A percentile compares a stretch with the other conserved stretches of the same genome.
phyloP scores from a whole-genome alignment of 2,113 vertebrate genomes.

The Heterochromis multidens region DNA sequence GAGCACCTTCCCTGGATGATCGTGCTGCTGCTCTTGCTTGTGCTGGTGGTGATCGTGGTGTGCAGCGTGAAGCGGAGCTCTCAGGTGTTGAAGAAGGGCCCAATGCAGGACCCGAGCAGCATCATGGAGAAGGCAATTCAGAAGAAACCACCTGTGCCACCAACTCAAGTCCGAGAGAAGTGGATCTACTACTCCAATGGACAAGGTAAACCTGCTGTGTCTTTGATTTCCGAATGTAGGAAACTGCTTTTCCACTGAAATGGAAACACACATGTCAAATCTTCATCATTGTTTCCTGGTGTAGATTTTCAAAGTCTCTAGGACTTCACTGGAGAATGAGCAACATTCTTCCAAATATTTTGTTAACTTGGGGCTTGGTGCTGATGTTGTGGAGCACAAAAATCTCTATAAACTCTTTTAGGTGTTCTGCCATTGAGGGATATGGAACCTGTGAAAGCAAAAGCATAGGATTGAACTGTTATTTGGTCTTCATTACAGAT shows the following conservation, averaged over 20 bases:
- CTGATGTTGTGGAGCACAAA: not conserved
- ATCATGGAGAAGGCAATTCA: slow-evolving; percentile 92
- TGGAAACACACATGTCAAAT: not conserved
- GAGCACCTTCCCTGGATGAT: slow-evolving; percentile 99
- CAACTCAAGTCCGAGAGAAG: slow-evolving; percentile 84
- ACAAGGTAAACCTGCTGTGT: slow-evolving; percentile 81
- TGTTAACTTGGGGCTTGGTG: not conserved
- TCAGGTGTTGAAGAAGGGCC: slow-evolving; percentile 90
- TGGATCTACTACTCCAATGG: slow-evolving; percentile 95
- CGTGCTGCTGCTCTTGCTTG: slow-evolving; percentile 89
- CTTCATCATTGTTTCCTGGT: not conserved
- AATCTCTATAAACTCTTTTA: not conserved
- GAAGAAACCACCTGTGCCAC: slow-evolving; percentile 80
- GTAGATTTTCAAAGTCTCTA: not conserved
- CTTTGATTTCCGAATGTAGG: not conserved
- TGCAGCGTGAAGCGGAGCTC: slow-evolving; percentile 94
- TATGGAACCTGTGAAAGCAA: no score
- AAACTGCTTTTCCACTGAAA: not conserved
- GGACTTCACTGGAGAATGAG: not conserved
- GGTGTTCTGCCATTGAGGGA: not conserved
- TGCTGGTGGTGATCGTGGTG: slow-evolving; percentile 91
- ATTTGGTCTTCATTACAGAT: no score
- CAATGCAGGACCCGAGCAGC: slow-evolving; percentile 91
- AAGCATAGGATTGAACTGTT: no score
- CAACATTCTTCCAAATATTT: not conserved